Evolutionary conservation across 1,140 invertebrate genomes (phyloP).

Genomic region (Pseudomyrmex sp.): DNA sequence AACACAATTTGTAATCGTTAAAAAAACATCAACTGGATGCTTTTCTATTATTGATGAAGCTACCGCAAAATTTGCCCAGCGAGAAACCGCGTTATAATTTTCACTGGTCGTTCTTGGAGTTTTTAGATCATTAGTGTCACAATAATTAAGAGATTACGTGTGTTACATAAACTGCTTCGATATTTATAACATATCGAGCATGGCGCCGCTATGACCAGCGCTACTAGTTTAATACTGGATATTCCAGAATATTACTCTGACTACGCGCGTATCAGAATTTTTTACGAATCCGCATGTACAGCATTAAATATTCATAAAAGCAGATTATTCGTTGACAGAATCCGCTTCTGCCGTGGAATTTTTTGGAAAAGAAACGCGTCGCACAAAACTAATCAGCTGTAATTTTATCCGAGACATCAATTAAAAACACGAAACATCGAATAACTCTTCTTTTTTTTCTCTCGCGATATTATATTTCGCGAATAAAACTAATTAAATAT

Average conservation of each 20-base stretch:
- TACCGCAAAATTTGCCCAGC: not conserved
- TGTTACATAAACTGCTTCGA: conserved; percentile 60
- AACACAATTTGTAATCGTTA: not conserved
- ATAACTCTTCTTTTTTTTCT: not conserved
- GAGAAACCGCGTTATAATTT: too few relatives aligned
- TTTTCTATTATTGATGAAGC: not conserved
- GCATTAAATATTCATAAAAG: conserved; percentile 56
- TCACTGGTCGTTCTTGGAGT: not conserved
- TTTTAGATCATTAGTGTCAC: conserved; percentile 40
- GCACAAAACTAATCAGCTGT: conserved; percentile 14
- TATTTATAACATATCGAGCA: conserved; percentile 60
- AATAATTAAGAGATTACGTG: conserved; percentile 67
- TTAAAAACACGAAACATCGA: not conserved
- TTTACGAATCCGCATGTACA: conserved; percentile 29
- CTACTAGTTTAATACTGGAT: conserved; percentile 72
- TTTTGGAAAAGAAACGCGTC: not conserved
- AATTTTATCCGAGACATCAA: conserved; percentile 15
- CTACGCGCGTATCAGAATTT: conserved; percentile 2
- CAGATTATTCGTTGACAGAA: conserved; percentile 32
- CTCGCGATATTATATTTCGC: not conserved
- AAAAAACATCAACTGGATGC: not conserved
- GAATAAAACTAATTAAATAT: not conserved
- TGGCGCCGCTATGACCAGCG: conserved; percentile 55
- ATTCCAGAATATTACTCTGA: conserved; percentile 67
- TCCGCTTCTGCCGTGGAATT: conserved; percentile 20